These are phyloP conservation scores for Nerophis ophidion DNA, from an alignment of 2,113 vertebrate species.

Conservation along the genomic window DNA sequence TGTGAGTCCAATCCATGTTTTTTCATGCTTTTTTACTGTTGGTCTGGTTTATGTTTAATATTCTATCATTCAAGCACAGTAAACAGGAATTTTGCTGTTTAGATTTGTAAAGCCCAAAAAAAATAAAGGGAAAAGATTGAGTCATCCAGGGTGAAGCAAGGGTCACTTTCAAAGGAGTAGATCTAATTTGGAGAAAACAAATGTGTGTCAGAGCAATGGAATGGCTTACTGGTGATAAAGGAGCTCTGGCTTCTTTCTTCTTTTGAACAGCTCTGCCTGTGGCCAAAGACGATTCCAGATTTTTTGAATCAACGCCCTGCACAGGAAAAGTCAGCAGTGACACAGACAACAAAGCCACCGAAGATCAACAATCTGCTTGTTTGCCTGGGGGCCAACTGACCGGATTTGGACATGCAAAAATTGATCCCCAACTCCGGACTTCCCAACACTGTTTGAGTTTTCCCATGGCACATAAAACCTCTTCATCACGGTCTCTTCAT, in stretches of 20 bases:
- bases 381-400: conserved; percentile 33
- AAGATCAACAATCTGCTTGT: conserved; percentile 23
- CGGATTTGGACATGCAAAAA: conserved; percentile 21
- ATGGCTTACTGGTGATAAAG: conserved; percentile 57
- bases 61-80: conserved; percentile 38
- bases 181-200: conserved; percentile 46
- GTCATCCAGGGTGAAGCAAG: conserved; percentile 42
- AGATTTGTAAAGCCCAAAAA: conserved; percentile 22
- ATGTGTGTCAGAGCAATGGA: conserved; percentile 56
- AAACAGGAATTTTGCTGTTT: conserved; percentile 38
- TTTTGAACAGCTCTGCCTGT: conserved; percentile 55
- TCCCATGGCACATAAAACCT: conserved; percentile 33
- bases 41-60: conserved; percentile 36
- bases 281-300: conserved; percentile 54
- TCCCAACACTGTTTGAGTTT: conserved; percentile 45
- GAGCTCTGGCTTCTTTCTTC: conserved; percentile 54
- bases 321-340: conserved; percentile 45
- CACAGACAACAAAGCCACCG: conserved; percentile 32
- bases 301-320: conserved; percentile 52
- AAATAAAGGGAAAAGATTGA: conserved; percentile 32
- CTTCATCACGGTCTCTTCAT: conserved; percentile 39
- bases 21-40: conserved; percentile 6
- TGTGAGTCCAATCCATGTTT: conserved; percentile 68
- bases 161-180: conserved; percentile 57
- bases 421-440: conserved; percentile 36